Evolutionary conservation across 1,140 invertebrate species (phyloP), one percentile per base, ranked within the genome.

Genomic region (Drosophila truncata): DNA sequence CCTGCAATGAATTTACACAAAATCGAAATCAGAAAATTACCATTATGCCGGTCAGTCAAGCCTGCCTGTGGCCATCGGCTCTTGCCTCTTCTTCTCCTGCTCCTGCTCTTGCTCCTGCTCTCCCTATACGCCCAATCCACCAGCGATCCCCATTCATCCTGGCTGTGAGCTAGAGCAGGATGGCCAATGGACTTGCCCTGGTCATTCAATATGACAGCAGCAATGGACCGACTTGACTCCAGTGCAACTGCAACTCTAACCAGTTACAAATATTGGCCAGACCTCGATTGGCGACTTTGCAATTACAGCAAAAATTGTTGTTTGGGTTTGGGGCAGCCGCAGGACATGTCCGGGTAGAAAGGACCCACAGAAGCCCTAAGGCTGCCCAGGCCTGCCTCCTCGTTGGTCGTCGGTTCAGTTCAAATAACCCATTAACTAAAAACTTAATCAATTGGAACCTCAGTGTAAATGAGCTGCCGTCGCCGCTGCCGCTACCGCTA

Each of bases 361-460:
- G 49, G 76, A 63, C 57, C 46, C 33, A 44, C 23, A 52, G 63
- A 41, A 18, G 41, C 50, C 70, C 59, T 13, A 54, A 33, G 60
- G 37, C 41, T 35, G 39, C 50, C 9, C 54, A 23, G 23, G n/a
- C 37, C 49, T 47, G 23, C 44, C 49, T 58, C 37, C 11, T 55
- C 55, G 29, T 52, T 39, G 77, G 47, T 57, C 44, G 71, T 71
- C 58, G 67, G 52, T 61, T 44, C 78, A 85, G 82, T 85, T 88
- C 80, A 88, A 84, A 88, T 88, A 88, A 88, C 84, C 84, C 85
- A 88, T 88, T 88, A 88, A 88, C 85, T 90, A 90, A 90, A 90
- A 90, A 88, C 84, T 88, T 88, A 88, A 88, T 88, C 84, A 88
- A 88, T 88, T 88, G 84, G 85, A 88, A 90, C 84, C 80, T 44